phyloP scores from a whole-genome alignment of 2,113 vertebrate genomes.

The Alouatta palliata region DNA sequence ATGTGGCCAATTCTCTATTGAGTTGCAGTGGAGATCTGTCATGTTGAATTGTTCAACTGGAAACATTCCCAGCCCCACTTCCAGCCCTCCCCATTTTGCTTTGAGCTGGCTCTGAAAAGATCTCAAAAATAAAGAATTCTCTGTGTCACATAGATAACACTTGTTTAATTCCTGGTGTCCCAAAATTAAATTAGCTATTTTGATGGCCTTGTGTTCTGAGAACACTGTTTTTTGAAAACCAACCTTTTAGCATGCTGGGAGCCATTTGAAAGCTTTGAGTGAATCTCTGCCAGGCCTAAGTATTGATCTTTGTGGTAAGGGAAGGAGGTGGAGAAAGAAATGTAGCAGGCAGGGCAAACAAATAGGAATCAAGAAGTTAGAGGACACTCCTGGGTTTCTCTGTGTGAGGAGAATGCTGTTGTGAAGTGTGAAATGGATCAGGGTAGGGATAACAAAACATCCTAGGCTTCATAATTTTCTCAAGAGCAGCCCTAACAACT shows the following conservation, averaged over 20 bases:
- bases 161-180: slow-evolving; percentile 73
- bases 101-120: slow-evolving; percentile 66
- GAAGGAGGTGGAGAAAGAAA: slow-evolving; percentile 58
- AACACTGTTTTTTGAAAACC: slow-evolving; percentile 78
- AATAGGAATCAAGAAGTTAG: slow-evolving; percentile 41
- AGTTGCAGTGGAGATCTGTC: slow-evolving; percentile 64
- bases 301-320: slow-evolving; percentile 72
- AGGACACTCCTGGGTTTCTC: background rate
- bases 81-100: slow-evolving; percentile 59
- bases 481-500: background rate
- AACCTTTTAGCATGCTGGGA: slow-evolving; percentile 70
- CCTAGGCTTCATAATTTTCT: background rate
- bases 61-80: background rate
- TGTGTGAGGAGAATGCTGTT: background rate
- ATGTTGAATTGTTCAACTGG: slow-evolving; percentile 67
- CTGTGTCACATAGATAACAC: slow-evolving; percentile 42
- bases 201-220: slow-evolving; percentile 69
- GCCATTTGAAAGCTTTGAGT: slow-evolving; percentile 70
- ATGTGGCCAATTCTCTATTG: slow-evolving; percentile 24
- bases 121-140: slow-evolving; percentile 68
- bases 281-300: slow-evolving; percentile 71
- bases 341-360: slow-evolving; percentile 47
- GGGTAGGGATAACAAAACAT: background rate
- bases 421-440: background rate
- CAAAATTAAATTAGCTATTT: slow-evolving; percentile 76